phyloP scores from a whole-genome alignment of 2,888 invertebrate species.

The Sarcophaga caerulescens region DNA sequence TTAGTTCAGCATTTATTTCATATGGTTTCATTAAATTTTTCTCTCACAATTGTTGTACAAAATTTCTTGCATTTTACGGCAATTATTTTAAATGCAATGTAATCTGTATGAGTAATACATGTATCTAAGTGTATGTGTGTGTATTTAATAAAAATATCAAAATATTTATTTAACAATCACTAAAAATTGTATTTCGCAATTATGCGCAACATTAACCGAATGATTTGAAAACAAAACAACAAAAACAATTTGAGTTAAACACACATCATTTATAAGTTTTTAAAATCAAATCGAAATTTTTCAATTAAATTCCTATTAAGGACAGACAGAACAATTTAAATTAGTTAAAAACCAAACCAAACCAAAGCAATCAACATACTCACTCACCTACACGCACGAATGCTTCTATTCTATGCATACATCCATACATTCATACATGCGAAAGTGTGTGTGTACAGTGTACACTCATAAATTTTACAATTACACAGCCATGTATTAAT shows the following conservation, averaged over 20 bases:
- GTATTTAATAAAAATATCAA: constrained; percentile 1
- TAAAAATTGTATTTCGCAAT: constrained; percentile 27
- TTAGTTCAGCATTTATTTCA: too few species aligned
- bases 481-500: neutral
- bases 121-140: neutral
- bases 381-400: constrained; percentile 24
- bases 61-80: too few species aligned
- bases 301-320: constrained; percentile 59
- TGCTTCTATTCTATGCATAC: neutral
- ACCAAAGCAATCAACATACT: neutral
- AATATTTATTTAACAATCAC: constrained; percentile 40
- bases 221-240: constrained; percentile 17
- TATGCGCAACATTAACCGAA: constrained; percentile 45
- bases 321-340: constrained; percentile 44
- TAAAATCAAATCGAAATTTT: constrained; percentile 42
- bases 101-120: too few species aligned
- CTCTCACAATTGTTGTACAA: too few species aligned
- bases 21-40: too few species aligned
- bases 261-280: constrained; percentile 10
- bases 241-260: neutral
- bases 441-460: neutral
- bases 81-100: too few species aligned
- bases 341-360: constrained; percentile 23
- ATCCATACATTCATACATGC: too few species aligned
- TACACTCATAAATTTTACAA: neutral